Evolutionary conservation across 1,140 invertebrate genomes (phyloP), one percentile per base, ranked within the genome.

Genomic region (Neuroterus valhalla): DNA sequence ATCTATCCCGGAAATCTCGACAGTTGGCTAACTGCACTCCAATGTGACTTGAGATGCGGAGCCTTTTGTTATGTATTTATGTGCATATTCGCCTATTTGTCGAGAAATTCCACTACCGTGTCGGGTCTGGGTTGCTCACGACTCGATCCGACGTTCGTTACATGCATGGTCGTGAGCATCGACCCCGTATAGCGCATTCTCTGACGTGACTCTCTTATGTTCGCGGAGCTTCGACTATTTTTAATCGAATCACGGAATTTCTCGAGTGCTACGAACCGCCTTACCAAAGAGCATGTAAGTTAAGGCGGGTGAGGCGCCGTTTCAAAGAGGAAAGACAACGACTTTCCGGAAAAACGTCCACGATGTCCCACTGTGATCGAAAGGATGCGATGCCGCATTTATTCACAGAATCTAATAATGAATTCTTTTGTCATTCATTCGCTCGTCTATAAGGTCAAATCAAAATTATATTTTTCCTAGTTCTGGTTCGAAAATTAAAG

Each of bases 41-140:
- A 79, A 79, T 80, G 71, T 75, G 75, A 79, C 79, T 78, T 75
- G 79, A 66, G 70, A 72, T 71, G 79, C 79, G 78, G 76, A 52
- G 46, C 42, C 66, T 77, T 84, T 80, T 83, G 84, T 82, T 81
- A 85, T 84, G 82, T 85, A 84, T 85, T 85, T 85, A 85, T 86
- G 83, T 81, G 83, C 82, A 86, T 84, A 85, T 85, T 85, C 81
- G 80, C 82, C 82, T 85, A 86, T 86, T 86, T 86, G 84, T 86
- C 81, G 82, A 85, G 84, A 86, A 85, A 86, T 85, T 84, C 84
- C 83, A 79, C 70, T 66, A 70, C 31, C 79, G 75, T 86, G 84
- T 86, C 78, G 81, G 78, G 76, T 85, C 82, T 82, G 83, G 81
- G 79, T 69, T 77, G 74, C 77, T 85, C 83, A 85, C 83, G 83